Conservation (phyloP, 2,113 vertebrate species). For the Dicentrarchus labrax region DNA sequence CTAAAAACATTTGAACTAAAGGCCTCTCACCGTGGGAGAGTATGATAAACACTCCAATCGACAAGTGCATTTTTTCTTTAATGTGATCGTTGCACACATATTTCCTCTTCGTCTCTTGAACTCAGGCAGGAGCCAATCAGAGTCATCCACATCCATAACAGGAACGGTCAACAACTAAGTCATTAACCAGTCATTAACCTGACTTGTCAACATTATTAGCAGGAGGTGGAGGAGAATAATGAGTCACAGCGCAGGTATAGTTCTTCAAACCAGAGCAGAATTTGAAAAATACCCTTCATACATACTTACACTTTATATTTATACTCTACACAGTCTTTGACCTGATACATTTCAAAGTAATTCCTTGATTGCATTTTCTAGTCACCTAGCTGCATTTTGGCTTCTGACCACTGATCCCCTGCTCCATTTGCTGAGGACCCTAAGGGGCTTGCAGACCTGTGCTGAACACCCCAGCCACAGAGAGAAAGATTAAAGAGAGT, state of each 20-base stretch:
- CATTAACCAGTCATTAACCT: not conserved
- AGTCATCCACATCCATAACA: not conserved
- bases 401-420: not conserved
- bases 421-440: not conserved
- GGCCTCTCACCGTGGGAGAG: no score
- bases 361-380: not conserved
- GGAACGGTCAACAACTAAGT: not conserved
- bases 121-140: slow-evolving; percentile 5
- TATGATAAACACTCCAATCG: no score
- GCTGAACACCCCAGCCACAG: not conserved
- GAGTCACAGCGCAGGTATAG: not conserved
- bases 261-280: no score
- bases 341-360: no score
- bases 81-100: not conserved
- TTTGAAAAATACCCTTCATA: no score
- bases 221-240: not conserved
- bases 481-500: not conserved
- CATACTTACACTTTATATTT: no score
- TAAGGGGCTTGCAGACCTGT: not conserved
- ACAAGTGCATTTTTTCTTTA: not conserved
- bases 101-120: not conserved
- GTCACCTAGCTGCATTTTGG: not conserved
- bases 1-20: no score
- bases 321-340: no score
- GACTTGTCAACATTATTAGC: not conserved